These are phyloP conservation scores for Gopherus flavomarginatus DNA, from an alignment of 2,113 vertebrate genomes.

Conservation along the genomic window DNA sequence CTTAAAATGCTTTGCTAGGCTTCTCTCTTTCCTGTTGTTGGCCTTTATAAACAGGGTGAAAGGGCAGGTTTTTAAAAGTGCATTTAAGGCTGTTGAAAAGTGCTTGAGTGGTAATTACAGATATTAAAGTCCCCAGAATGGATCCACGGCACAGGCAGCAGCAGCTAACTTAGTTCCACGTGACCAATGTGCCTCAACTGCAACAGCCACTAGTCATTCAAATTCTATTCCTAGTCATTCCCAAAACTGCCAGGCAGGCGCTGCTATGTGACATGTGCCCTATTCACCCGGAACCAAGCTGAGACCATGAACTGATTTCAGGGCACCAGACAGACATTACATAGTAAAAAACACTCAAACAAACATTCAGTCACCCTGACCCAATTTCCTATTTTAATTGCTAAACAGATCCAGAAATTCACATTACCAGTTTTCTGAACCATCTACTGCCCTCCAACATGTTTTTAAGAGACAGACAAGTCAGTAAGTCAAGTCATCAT, in stretches of 20 bases:
- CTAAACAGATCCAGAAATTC: background rate
- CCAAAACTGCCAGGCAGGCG: background rate
- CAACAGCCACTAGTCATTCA: background rate
- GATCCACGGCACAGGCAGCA: fast-evolving
- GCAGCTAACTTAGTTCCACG: background rate
- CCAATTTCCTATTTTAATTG: constrained; percentile 23
- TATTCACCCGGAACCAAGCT: background rate
- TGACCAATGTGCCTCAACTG: background rate
- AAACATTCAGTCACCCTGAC: constrained; percentile 24
- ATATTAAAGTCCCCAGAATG: background rate
- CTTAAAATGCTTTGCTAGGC: background rate
- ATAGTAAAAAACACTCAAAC: background rate
- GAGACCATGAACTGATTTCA: background rate
- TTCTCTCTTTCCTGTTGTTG: background rate
- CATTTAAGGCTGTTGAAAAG: background rate
- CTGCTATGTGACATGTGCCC: background rate
- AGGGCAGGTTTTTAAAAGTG: background rate
- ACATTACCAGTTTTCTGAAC: background rate
- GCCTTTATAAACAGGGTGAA: background rate
- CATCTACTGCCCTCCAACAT: background rate
- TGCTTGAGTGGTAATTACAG: background rate
- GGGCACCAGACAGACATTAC: background rate
- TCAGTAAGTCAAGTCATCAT: background rate
- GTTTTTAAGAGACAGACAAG: background rate
- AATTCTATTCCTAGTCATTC: background rate